Conservation (phyloP, 1,140 invertebrate species). For the Nymphalis io region DNA sequence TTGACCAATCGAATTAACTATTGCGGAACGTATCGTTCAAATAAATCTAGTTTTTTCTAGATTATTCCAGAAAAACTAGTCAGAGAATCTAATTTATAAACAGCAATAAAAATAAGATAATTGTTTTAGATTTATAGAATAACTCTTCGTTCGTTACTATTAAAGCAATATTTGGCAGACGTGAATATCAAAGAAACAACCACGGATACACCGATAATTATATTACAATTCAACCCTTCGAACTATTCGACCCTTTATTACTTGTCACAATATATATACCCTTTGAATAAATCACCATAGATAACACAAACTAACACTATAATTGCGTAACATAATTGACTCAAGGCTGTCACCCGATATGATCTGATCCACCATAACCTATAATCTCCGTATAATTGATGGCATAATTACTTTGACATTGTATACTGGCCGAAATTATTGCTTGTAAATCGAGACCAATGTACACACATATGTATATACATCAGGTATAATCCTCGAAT, state of each 20-base stretch:
- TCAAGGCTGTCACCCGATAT: conserved; percentile 40
- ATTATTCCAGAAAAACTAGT: too few species aligned
- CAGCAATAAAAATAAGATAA: too few species aligned
- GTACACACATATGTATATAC: neutral
- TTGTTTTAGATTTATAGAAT: too few species aligned
- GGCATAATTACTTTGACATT: conserved; percentile 37
- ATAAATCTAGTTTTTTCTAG: too few species aligned
- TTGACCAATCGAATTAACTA: too few species aligned
- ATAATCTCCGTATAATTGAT: conserved; percentile 42
- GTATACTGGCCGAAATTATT: conserved; percentile 31
- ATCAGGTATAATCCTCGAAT: neutral
- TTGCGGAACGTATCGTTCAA: too few species aligned
- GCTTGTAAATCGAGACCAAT: conserved; percentile 24
- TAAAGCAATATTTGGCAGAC: neutral
- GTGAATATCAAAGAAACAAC: neutral
- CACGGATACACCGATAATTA: neutral
- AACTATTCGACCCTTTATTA: conserved; percentile 9
- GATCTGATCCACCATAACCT: conserved; percentile 36
- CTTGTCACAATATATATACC: neutral
- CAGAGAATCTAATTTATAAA: too few species aligned
- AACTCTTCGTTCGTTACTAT: too few species aligned
- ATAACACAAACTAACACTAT: conserved; percentile 31
- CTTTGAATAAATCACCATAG: conserved; percentile 33
- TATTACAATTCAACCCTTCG: neutral
- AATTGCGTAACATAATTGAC: conserved; percentile 37